These are phyloP conservation scores for Conger conger DNA, from an alignment of 2,113 vertebrate species.

Conservation along the genomic window DNA sequence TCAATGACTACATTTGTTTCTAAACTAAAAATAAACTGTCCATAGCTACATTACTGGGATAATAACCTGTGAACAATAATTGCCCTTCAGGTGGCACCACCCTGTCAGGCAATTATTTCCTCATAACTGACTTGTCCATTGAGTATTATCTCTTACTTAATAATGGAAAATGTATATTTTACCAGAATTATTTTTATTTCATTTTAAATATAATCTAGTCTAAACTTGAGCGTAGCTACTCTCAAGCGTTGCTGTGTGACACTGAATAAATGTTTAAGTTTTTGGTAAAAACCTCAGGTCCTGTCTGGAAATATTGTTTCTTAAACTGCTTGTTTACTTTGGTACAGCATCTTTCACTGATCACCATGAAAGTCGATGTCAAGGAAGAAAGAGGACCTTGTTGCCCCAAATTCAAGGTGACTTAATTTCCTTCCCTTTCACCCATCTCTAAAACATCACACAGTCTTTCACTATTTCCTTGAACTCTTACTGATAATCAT, in stretches of 20 bases:
- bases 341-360: slow-evolving; percentile 22
- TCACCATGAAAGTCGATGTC: slow-evolving; percentile 66
- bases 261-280: not conserved
- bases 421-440: slow-evolving; percentile 12
- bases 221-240: not conserved
- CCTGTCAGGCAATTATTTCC: too few relatives aligned
- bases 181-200: too few relatives aligned
- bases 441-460: not conserved
- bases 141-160: too few relatives aligned
- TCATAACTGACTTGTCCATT: too few relatives aligned
- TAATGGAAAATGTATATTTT: not conserved
- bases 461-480: not conserved
- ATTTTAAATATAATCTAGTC: too few relatives aligned
- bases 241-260: not conserved
- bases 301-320: not conserved
- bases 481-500: not conserved
- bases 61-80: too few relatives aligned
- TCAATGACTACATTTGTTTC: too few relatives aligned
- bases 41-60: too few relatives aligned
- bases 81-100: too few relatives aligned
- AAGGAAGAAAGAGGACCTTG: slow-evolving; percentile 49
- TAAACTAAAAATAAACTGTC: too few relatives aligned
- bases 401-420: slow-evolving; percentile 72
- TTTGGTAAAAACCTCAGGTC: not conserved
- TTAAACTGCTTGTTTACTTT: not conserved